These are phyloP conservation scores for Campoletis raptor DNA, from an alignment of 2,888 invertebrate species.

Conservation along the genomic window DNA sequence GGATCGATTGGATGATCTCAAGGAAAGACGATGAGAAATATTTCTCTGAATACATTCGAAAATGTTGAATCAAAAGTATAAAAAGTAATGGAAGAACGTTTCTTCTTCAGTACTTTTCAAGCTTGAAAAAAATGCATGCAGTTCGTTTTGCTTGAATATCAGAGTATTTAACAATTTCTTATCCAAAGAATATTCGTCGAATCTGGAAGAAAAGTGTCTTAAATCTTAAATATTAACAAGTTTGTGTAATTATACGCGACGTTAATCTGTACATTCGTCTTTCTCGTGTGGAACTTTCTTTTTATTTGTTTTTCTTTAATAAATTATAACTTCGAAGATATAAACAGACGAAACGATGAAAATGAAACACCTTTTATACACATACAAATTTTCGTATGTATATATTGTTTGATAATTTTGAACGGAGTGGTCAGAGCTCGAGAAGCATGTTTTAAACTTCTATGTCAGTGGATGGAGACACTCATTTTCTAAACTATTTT, in stretches of 20 bases:
- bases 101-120: background rate
- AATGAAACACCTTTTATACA: slow-evolving; percentile 27
- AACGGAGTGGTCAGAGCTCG: slow-evolving; percentile 17
- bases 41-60: background rate
- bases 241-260: background rate
- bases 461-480: slow-evolving; percentile 47
- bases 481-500: slow-evolving; percentile 45
- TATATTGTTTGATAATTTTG: slow-evolving; percentile 55
- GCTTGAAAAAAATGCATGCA: background rate
- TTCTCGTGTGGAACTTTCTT: background rate
- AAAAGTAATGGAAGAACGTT: background rate
- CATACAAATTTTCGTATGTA: slow-evolving; percentile 17
- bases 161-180: background rate
- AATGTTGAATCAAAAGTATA: background rate
- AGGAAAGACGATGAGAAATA: background rate
- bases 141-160: background rate
- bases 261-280: background rate
- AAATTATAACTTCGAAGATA: background rate
- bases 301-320: background rate
- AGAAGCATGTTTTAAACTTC: slow-evolving; percentile 2
- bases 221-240: background rate
- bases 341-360: background rate
- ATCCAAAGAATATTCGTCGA: background rate
- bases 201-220: background rate
- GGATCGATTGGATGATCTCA: background rate